phyloP scores from a whole-genome alignment of 2,888 invertebrate species.

The Melikaiella ostensackeni region DNA sequence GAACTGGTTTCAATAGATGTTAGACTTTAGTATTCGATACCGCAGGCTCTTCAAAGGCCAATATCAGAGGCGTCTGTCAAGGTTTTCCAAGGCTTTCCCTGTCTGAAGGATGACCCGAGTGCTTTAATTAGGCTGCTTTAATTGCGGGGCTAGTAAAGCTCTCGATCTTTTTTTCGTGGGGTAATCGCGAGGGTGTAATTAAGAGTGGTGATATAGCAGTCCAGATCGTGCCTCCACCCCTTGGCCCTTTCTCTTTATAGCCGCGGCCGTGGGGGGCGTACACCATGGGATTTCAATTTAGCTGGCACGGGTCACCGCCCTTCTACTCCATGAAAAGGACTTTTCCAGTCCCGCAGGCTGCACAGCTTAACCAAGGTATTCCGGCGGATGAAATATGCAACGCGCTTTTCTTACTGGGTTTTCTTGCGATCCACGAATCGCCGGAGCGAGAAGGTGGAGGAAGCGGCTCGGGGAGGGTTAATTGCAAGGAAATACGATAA shows the following conservation, averaged over 20 bases:
- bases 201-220: slow-evolving; percentile 52
- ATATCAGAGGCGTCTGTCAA: slow-evolving; percentile 19
- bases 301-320: slow-evolving; percentile 59
- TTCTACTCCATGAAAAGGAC: slow-evolving; percentile 55
- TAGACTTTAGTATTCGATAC: slow-evolving; percentile 21
- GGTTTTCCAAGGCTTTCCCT: slow-evolving; percentile 22
- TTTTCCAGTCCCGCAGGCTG: slow-evolving; percentile 47
- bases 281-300: slow-evolving; percentile 59
- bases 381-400: slow-evolving; percentile 67
- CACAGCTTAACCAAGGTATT: slow-evolving; percentile 44
- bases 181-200: slow-evolving; percentile 57
- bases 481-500: slow-evolving; percentile 71
- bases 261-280: slow-evolving; percentile 44
- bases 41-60: slow-evolving; percentile 20
- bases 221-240: slow-evolving; percentile 42
- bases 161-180: slow-evolving; percentile 45
- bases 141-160: slow-evolving; percentile 34
- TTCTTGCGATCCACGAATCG: slow-evolving; percentile 49
- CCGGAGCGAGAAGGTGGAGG: slow-evolving; percentile 40
- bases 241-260: slow-evolving; percentile 41
- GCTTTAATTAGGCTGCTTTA: slow-evolving; percentile 27
- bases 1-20: slow-evolving; percentile 16
- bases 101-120: background rate
- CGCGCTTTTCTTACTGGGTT: slow-evolving; percentile 55
- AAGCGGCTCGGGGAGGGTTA: slow-evolving; percentile 59